phyloP scores from a whole-genome alignment of 2,888 invertebrate genomes.

The Spodoptera littoralis region DNA sequence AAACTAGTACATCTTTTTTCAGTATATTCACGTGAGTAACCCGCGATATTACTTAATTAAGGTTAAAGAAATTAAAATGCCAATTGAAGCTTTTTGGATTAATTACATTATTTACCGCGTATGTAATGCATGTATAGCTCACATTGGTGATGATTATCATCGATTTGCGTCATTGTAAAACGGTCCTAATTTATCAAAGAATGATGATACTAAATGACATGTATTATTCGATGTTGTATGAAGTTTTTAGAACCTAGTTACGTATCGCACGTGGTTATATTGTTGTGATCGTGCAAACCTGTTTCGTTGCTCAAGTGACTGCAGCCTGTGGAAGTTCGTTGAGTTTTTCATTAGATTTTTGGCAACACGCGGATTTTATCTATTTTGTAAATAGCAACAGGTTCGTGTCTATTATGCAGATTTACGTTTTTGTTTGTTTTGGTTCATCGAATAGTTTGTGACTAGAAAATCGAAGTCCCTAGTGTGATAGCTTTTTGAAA shows the following conservation, averaged over 20 bases:
- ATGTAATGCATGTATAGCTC: too few species aligned
- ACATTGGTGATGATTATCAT: too few species aligned
- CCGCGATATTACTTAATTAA: too few species aligned
- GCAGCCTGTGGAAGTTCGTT: conserved; percentile 8
- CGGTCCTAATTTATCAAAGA: neutral
- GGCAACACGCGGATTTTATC: conserved; percentile 21
- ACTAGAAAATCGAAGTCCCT: too few species aligned
- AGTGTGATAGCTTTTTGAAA: too few species aligned
- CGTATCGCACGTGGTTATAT: neutral
- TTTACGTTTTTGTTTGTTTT: neutral
- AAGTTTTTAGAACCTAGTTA: neutral
- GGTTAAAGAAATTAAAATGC: too few species aligned
- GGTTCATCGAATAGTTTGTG: neutral
- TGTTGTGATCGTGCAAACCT: conserved; percentile 14
- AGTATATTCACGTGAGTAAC: too few species aligned
- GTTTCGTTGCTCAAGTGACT: conserved; percentile 13
- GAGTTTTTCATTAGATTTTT: conserved; percentile 23
- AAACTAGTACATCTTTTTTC: too few species aligned
- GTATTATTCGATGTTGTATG: neutral
- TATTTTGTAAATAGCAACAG: conserved; percentile 32
- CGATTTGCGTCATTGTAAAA: too few species aligned
- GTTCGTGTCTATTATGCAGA: conserved; percentile 4
- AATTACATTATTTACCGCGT: too few species aligned
- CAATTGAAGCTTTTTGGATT: too few species aligned
- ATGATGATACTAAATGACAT: neutral